Percentiles rank a stretch among this genome's conserved stretches.
Evolutionary conservation across 1,140 invertebrate genomes (phyloP).

Genomic region (Araneus ventricosus): DNA sequence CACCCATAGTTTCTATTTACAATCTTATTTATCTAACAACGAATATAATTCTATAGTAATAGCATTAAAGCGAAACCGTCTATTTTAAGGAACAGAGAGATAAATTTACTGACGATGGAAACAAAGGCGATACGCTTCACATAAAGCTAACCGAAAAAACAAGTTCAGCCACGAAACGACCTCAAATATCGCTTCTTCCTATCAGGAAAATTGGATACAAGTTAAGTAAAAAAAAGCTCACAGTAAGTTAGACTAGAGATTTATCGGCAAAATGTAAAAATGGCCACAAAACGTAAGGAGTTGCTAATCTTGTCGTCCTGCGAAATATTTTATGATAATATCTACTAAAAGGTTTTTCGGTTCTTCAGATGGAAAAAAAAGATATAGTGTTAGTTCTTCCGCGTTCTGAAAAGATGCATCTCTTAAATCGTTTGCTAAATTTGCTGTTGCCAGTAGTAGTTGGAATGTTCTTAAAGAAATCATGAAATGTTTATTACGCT

Average conservation of each 20-base stretch:
- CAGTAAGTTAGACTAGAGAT: neutral
- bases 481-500: neutral
- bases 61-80: neutral
- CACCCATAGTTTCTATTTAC: neutral
- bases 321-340: neutral
- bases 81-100: neutral
- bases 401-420: neutral
- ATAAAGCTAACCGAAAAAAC: neutral
- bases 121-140: neutral
- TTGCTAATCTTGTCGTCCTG: neutral
- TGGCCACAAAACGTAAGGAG: neutral
- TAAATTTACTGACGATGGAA: neutral
- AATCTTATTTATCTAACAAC: neutral
- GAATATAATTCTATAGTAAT: neutral
- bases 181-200: neutral
- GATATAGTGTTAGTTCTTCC: neutral
- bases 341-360: neutral
- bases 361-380: neutral
- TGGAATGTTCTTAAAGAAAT: neutral
- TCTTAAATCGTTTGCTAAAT: neutral
- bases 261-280: neutral
- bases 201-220: constrained; percentile 1
- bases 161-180: neutral
- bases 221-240: neutral
- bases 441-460: neutral